A percentile compares a stretch with the other conserved stretches of the same genome.
Evolutionary conservation across 1,140 invertebrate genomes (phyloP).

Genomic region (Grapholita molesta): DNA sequence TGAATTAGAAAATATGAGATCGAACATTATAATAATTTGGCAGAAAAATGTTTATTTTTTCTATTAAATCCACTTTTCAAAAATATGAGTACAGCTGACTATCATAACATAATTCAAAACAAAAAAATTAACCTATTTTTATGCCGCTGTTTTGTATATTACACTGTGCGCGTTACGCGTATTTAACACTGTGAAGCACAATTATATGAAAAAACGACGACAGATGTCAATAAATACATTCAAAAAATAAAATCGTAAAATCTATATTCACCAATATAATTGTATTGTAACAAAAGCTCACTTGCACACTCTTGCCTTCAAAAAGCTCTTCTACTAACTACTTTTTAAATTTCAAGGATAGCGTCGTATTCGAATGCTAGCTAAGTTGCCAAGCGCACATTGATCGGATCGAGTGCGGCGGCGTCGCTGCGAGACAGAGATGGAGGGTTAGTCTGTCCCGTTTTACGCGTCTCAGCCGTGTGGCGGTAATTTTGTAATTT

Average conservation of each 20-base stretch:
- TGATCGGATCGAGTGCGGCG: constrained; percentile 10
- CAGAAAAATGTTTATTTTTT: no score
- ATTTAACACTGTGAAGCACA: neutral
- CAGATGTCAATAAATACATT: no score
- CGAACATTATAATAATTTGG: no score
- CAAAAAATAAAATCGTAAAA: no score
- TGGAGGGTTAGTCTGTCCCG: neutral
- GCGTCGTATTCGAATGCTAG: neutral
- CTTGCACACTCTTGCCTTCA: neutral
- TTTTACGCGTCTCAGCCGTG: neutral
- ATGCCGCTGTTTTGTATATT: neutral
- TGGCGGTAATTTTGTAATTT: constrained; percentile 9
- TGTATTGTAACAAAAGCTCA: constrained; percentile 9
- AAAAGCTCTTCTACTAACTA: neutral
- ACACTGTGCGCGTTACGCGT: neutral
- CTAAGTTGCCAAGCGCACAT: constrained; percentile 15
- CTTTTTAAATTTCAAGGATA: constrained; percentile 15
- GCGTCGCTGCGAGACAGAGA: neutral
- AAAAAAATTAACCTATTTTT: constrained; percentile 3
- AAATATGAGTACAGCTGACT: no score
- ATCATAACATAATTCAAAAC: no score
- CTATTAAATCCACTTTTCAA: no score
- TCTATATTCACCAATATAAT: neutral
- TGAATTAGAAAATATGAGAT: no score
- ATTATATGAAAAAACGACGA: neutral